Conservation (phyloP, 1,140 invertebrate genomes). For the Papilio aristodemus region DNA sequence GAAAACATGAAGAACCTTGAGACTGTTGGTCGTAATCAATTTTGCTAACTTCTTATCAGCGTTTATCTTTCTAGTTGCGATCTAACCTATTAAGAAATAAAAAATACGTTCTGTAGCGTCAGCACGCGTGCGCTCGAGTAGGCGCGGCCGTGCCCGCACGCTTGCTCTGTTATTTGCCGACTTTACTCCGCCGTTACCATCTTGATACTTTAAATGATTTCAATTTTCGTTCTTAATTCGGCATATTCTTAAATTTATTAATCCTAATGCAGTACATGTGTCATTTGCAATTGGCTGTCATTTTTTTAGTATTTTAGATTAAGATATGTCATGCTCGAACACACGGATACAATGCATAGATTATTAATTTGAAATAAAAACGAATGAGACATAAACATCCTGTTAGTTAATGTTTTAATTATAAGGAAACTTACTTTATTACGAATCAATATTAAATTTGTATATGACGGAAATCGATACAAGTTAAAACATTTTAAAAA, state of each 20-base stretch:
- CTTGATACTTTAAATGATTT: slow-evolving; percentile 41
- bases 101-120: slow-evolving; percentile 46
- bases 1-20: slow-evolving; percentile 22
- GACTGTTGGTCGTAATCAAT: slow-evolving; percentile 27
- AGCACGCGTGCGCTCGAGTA: slow-evolving; percentile 55
- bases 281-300: slow-evolving; percentile 17
- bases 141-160: slow-evolving; percentile 62
- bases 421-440: slow-evolving; percentile 28
- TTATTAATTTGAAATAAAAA: slow-evolving; percentile 22
- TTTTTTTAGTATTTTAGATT: slow-evolving; percentile 13
- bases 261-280: slow-evolving; percentile 3
- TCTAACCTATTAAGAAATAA: slow-evolving; percentile 67
- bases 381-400: slow-evolving; percentile 27
- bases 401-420: slow-evolving; percentile 23
- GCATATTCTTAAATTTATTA: background rate
- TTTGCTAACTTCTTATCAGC: slow-evolving; percentile 22
- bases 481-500: background rate
- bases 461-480: background rate
- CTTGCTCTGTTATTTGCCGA: slow-evolving; percentile 42
- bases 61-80: slow-evolving; percentile 50
- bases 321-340: slow-evolving; percentile 18
- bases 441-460: background rate
- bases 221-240: too few relatives aligned
- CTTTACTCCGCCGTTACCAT: slow-evolving; percentile 33
- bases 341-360: slow-evolving; percentile 19